These are phyloP conservation scores for Trichacis sp. DNA, from an alignment of 2,888 invertebrate species.

Conservation along the genomic window DNA sequence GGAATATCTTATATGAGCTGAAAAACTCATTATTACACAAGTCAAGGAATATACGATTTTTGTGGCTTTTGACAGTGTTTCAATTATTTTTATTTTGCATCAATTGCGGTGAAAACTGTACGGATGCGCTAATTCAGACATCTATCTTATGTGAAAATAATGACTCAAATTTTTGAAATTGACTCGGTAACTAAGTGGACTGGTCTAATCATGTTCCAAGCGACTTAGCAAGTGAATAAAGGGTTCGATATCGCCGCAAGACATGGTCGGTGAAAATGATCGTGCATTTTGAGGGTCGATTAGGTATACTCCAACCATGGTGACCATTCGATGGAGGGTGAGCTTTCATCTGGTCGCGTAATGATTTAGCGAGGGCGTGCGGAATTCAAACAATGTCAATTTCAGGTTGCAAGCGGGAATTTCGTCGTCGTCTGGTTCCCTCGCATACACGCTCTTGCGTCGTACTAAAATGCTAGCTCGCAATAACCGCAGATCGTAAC, in stretches of 20 bases:
- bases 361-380: constrained; percentile 56
- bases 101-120: no score
- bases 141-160: no score
- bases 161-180: background rate
- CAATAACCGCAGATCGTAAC: constrained; percentile 38
- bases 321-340: constrained; percentile 32
- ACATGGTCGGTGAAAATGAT: constrained; percentile 18
- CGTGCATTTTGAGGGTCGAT: constrained; percentile 23
- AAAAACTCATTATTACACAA: no score
- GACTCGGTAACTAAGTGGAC: background rate
- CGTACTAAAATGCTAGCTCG: constrained; percentile 37
- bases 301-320: constrained; percentile 35
- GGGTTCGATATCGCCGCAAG: constrained; percentile 28
- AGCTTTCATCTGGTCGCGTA: constrained; percentile 44
- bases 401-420: constrained; percentile 57
- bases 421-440: constrained; percentile 35
- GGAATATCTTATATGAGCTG: no score
- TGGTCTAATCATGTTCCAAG: constrained; percentile 4
- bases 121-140: no score
- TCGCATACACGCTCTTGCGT: constrained; percentile 35
- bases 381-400: constrained; percentile 67
- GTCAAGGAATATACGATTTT: no score
- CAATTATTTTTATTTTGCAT: no score
- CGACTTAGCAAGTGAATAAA: constrained; percentile 15
- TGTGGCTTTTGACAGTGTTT: no score